Conservation (phyloP, 2,888 invertebrate genomes). For the Drosophila paucipuncta region DNA sequence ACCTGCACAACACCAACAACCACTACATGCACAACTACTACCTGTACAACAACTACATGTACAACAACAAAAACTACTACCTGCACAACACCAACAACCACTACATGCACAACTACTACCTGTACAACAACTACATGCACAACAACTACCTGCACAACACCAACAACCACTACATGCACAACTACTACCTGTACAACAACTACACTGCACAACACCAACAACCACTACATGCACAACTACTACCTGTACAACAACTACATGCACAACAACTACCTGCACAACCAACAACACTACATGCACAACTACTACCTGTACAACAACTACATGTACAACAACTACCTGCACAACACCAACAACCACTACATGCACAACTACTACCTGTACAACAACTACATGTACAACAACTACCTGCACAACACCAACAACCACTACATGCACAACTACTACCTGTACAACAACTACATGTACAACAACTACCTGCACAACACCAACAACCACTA, state of each 20-base stretch:
- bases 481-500: not conserved
- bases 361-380: not conserved
- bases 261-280: conserved; percentile 17
- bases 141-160: conserved; percentile 18
- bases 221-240: conserved; percentile 3
- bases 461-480: not conserved
- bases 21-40: not conserved
- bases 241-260: not conserved
- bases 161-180: conserved; percentile 3
- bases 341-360: conserved; percentile 11
- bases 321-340: conserved; percentile 2
- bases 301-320: conserved; percentile 3
- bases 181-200: conserved; percentile 1
- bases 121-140: not conserved
- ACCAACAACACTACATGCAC: conserved; percentile 1
- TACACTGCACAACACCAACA: not conserved
- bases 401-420: conserved; percentile 12
- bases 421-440: not conserved
- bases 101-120: not conserved
- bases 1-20: conserved; percentile 9
- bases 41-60: not conserved
- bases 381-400: not conserved
- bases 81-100: not conserved
- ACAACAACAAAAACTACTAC: not conserved
- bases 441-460: conserved; percentile 10